These are phyloP conservation scores for Caenorhabditis sp. DNA, from an alignment of 2,888 invertebrate genomes.

Conservation along the genomic window DNA sequence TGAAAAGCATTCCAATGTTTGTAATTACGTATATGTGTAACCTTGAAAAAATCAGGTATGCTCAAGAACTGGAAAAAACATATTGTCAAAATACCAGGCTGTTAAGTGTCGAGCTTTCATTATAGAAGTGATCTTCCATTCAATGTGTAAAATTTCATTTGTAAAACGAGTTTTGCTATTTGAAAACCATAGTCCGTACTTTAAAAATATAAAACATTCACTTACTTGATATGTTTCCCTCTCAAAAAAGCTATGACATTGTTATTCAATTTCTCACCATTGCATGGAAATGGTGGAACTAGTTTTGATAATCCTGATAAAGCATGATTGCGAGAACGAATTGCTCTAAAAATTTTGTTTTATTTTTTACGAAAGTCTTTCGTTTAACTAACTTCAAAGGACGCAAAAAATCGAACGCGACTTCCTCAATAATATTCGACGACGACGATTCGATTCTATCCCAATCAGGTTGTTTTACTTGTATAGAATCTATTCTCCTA, in stretches of 20 bases:
- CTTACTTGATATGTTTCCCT: conserved; percentile 50
- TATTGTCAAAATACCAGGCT: too few relatives aligned
- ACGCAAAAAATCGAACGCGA: conserved; percentile 3
- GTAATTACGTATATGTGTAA: too few relatives aligned
- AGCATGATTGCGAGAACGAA: background rate
- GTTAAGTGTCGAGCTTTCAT: too few relatives aligned
- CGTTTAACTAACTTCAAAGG: conserved; percentile 5
- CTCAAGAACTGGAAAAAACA: too few relatives aligned
- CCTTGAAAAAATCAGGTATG: too few relatives aligned
- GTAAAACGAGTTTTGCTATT: conserved; percentile 7
- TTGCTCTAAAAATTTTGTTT: background rate
- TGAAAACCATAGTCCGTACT: background rate
- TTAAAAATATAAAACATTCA: conserved; percentile 5
- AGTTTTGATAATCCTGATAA: conserved; percentile 7
- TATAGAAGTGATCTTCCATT: too few relatives aligned
- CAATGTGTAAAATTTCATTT: too few relatives aligned
- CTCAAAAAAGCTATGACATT: conserved; percentile 53
- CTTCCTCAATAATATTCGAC: background rate
- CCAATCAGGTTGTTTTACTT: conserved; percentile 3
- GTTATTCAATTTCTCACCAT: conserved; percentile 30
- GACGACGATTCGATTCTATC: background rate
- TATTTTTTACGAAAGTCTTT: background rate
- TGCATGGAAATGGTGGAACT: conserved; percentile 35
- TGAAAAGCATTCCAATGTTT: too few relatives aligned
- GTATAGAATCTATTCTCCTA: too few relatives aligned